Percentiles rank a stretch among this genome's conserved stretches.
Conservation (phyloP, 2,888 invertebrate species). For the Zygothrica quintamaculata region DNA sequence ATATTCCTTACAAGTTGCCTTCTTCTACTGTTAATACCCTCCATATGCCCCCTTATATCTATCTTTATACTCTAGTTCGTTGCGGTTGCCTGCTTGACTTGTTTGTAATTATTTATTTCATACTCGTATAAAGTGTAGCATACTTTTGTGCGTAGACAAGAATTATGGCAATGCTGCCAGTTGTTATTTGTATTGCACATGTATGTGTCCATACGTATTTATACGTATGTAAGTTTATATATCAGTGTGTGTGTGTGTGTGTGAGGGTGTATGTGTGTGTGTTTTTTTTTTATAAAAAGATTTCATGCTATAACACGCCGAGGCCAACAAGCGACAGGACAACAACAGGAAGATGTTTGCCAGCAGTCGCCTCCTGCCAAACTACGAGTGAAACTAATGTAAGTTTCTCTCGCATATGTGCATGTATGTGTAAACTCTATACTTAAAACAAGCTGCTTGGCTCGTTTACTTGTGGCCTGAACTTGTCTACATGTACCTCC, state of each 20-base stretch:
- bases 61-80: conserved; percentile 28
- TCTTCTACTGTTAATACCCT: not conserved
- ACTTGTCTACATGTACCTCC: conserved; percentile 51
- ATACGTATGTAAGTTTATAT: conserved; percentile 11
- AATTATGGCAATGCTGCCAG: conserved; percentile 71
- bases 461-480: conserved; percentile 75
- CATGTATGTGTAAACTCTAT: conserved; percentile 27
- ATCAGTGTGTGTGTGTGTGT: conserved; percentile 26
- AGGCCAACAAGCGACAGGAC: conserved; percentile 57
- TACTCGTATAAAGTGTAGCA: conserved; percentile 66
- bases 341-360: conserved; percentile 67
- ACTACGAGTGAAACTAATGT: conserved; percentile 53
- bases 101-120: conserved; percentile 76
- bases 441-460: conserved; percentile 75
- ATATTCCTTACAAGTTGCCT: not conserved
- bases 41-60: too few relatives aligned
- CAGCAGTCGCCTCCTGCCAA: conserved; percentile 50
- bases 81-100: conserved; percentile 69
- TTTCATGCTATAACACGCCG: conserved; percentile 73
- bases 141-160: conserved; percentile 74
- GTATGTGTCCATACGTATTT: conserved; percentile 12
- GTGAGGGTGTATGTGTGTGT: conserved; percentile 18
- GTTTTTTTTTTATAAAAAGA: conserved; percentile 63
- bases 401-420: conserved; percentile 33
- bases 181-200: conserved; percentile 53